Conservation (phyloP, 2,797 vertebrate genomes). For the Sitta carolinensis region DNA sequence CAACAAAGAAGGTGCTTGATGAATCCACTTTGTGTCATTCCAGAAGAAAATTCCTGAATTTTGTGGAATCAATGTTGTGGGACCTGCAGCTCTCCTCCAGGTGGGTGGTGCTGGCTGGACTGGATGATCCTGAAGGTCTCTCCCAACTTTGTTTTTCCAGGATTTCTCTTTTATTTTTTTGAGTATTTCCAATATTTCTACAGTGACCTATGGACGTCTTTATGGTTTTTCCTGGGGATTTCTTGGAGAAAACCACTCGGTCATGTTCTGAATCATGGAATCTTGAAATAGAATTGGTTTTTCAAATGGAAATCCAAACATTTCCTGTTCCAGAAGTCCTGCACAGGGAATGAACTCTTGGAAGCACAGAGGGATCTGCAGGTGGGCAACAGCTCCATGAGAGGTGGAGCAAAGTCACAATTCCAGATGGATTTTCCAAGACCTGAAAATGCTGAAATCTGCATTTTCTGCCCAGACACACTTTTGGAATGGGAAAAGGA, state of each 20-base stretch:
- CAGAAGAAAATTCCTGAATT: conserved; percentile 19
- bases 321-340: neutral
- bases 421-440: neutral
- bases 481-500: neutral
- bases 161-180: neutral
- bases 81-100: neutral
- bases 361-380: neutral
- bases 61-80: neutral
- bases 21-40: neutral
- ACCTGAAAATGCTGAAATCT: neutral
- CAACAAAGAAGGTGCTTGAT: neutral
- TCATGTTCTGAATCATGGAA: neutral
- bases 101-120: neutral
- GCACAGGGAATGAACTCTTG: neutral
- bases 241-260: neutral
- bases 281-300: neutral
- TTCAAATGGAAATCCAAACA: neutral
- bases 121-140: neutral
- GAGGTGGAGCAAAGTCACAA: neutral
- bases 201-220: neutral
- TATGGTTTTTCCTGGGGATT: neutral
- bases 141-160: neutral
- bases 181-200: neutral
- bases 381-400: neutral
- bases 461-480: neutral